Evolutionary conservation across 2,113 vertebrate species (phyloP).

Genomic region (Agelaius tricolor): DNA sequence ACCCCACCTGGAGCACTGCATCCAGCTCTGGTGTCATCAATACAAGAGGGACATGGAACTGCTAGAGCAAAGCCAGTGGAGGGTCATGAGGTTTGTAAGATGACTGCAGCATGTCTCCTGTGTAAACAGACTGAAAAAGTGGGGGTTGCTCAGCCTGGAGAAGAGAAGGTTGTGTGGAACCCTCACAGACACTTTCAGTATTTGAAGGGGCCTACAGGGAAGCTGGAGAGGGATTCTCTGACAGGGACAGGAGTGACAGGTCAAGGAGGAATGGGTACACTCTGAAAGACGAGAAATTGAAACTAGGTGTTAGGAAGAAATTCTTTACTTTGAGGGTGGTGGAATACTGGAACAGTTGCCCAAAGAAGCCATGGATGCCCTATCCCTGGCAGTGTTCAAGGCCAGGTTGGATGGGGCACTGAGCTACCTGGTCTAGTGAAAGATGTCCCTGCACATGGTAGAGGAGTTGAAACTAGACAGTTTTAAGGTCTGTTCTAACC

Average conservation of each 20-base stretch:
- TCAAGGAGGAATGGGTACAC: not conserved
- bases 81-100: not conserved
- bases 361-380: not conserved
- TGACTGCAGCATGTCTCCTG: accelerated
- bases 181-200: not conserved
- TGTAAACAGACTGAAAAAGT: no score
- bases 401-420: not conserved
- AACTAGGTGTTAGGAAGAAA: not conserved
- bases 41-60: not conserved
- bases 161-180: not conserved
- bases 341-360: not conserved
- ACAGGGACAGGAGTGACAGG: not conserved
- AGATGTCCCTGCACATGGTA: not conserved
- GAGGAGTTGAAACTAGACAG: not conserved
- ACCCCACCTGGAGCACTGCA: not conserved
- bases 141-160: not conserved
- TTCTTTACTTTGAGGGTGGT: not conserved
- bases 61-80: not conserved
- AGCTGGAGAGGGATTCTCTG: not conserved
- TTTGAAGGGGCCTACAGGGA: not conserved
- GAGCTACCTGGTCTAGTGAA: not conserved
- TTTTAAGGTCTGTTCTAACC: not conserved
- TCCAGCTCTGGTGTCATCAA: not conserved
- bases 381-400: not conserved
- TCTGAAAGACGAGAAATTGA: not conserved